Conservation (phyloP, 2,113 vertebrate genomes). For the Ochotona curzoniae region DNA sequence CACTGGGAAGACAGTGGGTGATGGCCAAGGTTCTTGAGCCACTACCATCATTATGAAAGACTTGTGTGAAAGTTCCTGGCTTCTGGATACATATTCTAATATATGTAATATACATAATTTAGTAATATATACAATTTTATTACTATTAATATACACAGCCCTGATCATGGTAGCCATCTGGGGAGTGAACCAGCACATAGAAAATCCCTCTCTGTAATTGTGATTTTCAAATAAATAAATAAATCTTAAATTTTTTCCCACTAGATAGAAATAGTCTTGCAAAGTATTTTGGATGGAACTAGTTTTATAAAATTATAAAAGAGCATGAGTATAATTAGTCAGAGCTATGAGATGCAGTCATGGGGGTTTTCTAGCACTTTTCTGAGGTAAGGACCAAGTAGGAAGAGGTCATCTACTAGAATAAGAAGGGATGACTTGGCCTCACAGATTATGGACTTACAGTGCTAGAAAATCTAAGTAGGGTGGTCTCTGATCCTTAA, state of each 20-base stretch:
- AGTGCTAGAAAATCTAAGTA: neutral
- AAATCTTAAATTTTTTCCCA: neutral
- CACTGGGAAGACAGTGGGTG: no score
- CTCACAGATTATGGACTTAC: neutral
- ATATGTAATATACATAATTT: no score
- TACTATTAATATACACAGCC: no score
- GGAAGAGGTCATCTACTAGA: neutral
- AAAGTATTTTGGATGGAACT: slow-evolving; percentile 24
- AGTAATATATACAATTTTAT: no score
- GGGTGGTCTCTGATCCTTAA: slow-evolving; percentile 47
- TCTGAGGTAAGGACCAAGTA: neutral
- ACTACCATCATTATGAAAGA: no score
- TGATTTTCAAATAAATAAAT: neutral
- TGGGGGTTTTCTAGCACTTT: neutral
- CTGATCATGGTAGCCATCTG: no score
- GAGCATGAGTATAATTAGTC: neutral
- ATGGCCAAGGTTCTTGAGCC: no score
- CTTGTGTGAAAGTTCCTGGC: no score
- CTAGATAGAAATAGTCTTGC: neutral
- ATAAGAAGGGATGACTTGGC: neutral
- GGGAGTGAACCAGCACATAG: no score
- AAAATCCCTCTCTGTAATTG: no score
- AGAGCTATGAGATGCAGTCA: neutral
- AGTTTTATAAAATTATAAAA: slow-evolving; percentile 16
- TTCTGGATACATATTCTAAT: no score